These are phyloP conservation scores for Chondrosia reniformis DNA, from an alignment of 37 sponge, comb jelly and placozoan genomes.

Conservation along the genomic window DNA sequence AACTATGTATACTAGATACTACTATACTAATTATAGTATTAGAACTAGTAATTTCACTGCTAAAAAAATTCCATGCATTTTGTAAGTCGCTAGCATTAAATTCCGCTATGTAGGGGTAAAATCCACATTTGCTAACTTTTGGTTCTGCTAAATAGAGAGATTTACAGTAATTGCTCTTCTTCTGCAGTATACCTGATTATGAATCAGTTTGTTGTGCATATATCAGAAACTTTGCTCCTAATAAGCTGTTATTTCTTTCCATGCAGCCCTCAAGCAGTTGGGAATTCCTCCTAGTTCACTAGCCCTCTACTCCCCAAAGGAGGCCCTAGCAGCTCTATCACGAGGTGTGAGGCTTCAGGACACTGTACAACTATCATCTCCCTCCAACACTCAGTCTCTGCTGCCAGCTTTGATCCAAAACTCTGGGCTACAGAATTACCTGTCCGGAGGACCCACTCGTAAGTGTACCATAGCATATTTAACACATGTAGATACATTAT, in stretches of 20 bases:
- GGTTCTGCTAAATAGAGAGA: too few species aligned
- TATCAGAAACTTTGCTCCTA: background rate
- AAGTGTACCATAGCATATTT: background rate
- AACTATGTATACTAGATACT: too few species aligned
- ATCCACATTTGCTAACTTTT: too few species aligned
- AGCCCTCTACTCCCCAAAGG: constrained; percentile 7
- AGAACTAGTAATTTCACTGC: too few species aligned
- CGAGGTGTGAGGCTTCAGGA: constrained; percentile 16
- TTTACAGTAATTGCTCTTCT: too few species aligned
- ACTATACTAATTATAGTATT: too few species aligned
- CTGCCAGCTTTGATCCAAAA: constrained; percentile 15
- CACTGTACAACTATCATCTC: background rate
- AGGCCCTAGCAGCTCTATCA: background rate
- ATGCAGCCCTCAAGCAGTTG: constrained; percentile 17
- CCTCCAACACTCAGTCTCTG: constrained; percentile 16
- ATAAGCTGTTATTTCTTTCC: background rate
- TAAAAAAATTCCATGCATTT: too few species aligned
- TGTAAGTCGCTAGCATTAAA: too few species aligned
- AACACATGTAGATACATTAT: background rate
- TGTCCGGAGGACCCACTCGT: constrained; percentile 8
- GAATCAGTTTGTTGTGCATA: too few species aligned
- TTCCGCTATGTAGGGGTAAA: too few species aligned
- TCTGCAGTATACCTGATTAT: too few species aligned
- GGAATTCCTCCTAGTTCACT: background rate
- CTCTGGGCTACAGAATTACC: background rate